These are phyloP conservation scores for Terrapene triunguis DNA, from an alignment of 2,113 vertebrate genomes.

Conservation along the genomic window DNA sequence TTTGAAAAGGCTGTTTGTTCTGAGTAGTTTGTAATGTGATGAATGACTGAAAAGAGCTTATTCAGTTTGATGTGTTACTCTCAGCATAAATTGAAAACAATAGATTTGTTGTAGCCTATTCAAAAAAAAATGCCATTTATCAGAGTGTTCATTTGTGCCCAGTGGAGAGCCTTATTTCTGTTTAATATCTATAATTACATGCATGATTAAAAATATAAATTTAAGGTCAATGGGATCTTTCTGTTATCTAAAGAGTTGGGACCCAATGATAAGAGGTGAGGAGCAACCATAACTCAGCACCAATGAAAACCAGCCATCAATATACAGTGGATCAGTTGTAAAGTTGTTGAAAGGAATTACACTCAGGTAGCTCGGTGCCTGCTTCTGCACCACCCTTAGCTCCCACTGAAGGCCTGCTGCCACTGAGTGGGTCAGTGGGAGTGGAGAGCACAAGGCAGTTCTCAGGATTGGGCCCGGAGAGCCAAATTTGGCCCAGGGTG, in stretches of 20 bases:
- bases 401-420: background rate
- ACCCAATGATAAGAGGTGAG: rapidly evolving
- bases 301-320: background rate
- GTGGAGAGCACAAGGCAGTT: background rate
- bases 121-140: background rate
- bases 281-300: background rate
- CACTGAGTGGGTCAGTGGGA: background rate
- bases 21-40: slow-evolving; percentile 44
- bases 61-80: slow-evolving; percentile 45
- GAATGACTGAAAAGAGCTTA: slow-evolving; percentile 47
- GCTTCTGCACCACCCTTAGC: background rate
- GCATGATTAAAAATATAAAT: background rate
- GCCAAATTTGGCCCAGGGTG: background rate
- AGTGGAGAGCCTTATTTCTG: background rate
- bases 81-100: slow-evolving; percentile 15
- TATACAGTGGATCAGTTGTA: background rate
- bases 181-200: background rate
- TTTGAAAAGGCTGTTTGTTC: slow-evolving; percentile 42
- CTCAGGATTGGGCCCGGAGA: background rate
- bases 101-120: background rate
- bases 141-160: background rate
- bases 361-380: background rate
- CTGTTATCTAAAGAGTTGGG: background rate
- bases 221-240: background rate
- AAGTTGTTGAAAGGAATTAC: background rate